Percentiles rank a stretch among this genome's conserved stretches.
Conservation (phyloP, 2,113 vertebrate species). For the Lophochroa leadbeateri region DNA sequence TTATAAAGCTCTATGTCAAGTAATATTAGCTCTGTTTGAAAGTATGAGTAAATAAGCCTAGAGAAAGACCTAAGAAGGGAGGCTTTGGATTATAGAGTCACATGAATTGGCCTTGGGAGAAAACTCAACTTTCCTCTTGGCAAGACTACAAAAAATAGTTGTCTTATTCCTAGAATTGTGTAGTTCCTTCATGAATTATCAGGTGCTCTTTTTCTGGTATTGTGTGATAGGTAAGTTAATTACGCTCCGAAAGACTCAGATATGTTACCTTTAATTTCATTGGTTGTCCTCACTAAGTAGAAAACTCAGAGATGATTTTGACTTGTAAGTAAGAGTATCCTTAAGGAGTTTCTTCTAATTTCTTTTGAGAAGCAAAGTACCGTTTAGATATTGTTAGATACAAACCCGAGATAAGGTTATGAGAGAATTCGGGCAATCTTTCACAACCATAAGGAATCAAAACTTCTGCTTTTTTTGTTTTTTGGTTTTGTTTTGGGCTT, state of each 20-base stretch:
- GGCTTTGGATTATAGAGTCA: neutral
- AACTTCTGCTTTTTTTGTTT: neutral
- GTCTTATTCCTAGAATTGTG: neutral
- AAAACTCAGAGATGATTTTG: neutral
- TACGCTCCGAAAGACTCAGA: neutral
- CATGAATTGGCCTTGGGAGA: neutral
- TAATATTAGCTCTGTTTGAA: neutral
- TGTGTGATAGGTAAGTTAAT: neutral
- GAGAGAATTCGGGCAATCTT: neutral
- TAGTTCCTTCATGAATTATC: neutral
- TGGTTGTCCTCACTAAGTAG: neutral
- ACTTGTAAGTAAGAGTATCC: neutral
- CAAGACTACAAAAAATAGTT: neutral
- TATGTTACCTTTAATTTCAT: neutral
- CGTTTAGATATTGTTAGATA: neutral
- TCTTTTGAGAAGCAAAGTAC: neutral
- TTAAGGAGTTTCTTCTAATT: neutral
- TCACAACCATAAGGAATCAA: neutral
- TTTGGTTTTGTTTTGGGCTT: no score
- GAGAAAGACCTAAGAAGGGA: neutral
- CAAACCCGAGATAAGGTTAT: neutral
- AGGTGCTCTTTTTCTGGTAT: neutral
- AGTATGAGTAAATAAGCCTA: neutral
- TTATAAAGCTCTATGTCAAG: neutral
- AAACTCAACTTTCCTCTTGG: neutral